Conservation (phyloP, 2,113 vertebrate genomes). For the Pseudonaja textilis region DNA sequence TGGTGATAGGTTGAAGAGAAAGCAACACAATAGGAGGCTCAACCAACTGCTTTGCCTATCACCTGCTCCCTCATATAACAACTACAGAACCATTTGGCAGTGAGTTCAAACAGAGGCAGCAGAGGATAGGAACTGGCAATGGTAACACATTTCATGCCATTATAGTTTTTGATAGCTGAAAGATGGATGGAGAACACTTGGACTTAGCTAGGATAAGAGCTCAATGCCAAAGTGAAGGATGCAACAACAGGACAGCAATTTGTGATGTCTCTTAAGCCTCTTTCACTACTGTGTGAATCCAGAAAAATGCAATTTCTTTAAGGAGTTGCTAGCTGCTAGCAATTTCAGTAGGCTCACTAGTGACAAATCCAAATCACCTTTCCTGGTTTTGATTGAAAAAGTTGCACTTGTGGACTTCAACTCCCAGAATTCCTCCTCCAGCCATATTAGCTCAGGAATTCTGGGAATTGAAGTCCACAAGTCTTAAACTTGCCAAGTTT, state of each 20-base stretch:
- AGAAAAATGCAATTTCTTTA: background rate
- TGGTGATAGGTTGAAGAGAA: background rate
- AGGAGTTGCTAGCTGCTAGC: background rate
- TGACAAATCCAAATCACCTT: background rate
- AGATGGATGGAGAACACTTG: background rate
- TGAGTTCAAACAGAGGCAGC: background rate
- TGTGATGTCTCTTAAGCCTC: background rate
- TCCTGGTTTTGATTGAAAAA: background rate
- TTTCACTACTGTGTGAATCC: background rate
- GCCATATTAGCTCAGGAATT: too few species aligned
- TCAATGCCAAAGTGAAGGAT: background rate
- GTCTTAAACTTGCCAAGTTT: too few species aligned
- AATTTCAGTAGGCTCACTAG: background rate
- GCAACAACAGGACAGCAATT: background rate
- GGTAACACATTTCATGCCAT: background rate
- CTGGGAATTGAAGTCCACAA: too few species aligned
- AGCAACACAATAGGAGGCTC: background rate
- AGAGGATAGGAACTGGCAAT: background rate
- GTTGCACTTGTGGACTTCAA: background rate
- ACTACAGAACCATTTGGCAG: background rate
- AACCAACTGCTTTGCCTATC: background rate
- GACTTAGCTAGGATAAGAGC: background rate
- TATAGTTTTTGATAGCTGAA: background rate
- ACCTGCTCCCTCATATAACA: background rate
- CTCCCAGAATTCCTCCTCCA: too few species aligned